Conservation (phyloP, 2,797 vertebrate genomes). For the Ctenopoma multispine region DNA sequence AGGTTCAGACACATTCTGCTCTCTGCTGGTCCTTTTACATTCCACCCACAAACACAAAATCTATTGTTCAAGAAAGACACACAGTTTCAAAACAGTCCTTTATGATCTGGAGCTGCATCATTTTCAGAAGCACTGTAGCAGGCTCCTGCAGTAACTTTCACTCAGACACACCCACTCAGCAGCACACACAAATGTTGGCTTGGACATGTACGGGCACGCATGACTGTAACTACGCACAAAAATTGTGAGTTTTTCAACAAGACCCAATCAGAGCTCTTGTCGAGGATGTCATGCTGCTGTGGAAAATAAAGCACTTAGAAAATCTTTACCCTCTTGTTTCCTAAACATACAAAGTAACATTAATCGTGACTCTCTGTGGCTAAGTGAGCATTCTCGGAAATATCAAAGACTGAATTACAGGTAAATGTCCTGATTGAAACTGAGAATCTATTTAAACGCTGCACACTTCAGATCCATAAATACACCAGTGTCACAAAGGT, state of each 20-base stretch:
- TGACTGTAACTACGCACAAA: background rate
- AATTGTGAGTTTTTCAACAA: no score
- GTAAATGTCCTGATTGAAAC: background rate
- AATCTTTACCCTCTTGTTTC: background rate
- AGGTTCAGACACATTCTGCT: background rate
- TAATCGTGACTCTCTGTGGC: background rate
- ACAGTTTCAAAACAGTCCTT: background rate
- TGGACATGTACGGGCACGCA: no score
- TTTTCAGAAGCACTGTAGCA: no score
- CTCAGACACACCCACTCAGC: no score
- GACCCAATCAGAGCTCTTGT: no score
- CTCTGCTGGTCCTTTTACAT: background rate
- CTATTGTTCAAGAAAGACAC: no score
- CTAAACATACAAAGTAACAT: background rate
- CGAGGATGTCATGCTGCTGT: no score
- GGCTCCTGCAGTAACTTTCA: no score
- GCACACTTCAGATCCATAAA: background rate
- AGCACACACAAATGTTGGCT: background rate
- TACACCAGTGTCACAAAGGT: background rate
- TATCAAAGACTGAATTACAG: background rate
- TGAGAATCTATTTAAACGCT: background rate
- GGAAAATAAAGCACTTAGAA: background rate
- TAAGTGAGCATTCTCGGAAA: background rate
- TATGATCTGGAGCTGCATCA: no score
- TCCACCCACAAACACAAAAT: background rate